Base-by-base conservation (phyloP, 2,797 vertebrate species). In the Notolepis coatsorum region DNA sequence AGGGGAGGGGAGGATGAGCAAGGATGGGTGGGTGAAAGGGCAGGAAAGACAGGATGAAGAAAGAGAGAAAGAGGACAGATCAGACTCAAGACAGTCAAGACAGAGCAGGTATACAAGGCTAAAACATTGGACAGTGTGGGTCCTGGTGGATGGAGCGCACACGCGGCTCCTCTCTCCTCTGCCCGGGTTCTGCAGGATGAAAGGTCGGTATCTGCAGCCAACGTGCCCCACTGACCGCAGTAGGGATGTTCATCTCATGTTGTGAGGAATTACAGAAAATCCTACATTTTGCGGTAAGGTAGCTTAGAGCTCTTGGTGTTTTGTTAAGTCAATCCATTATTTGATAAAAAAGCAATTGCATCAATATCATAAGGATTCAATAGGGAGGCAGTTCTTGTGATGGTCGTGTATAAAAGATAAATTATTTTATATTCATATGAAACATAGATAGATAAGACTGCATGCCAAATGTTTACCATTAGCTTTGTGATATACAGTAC, bases 11-110 rank as follows among this genome's bases (percentile, higher is more conserved):
- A 41, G 64, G 75, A 81, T 74, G 64, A 79, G 77, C 68, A 74
- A 49, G 83, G 67, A 73, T 70, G 77, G 75, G 67, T 30, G 37
- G 60, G 74, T 60, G 65, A 63, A n/a, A 80, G 78, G 79, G 75
- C 58, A 81, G 75, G 77, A 76, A 87, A 86, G 87, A 91, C 82
- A 92, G 76, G 81, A 90, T 84, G 90, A 90, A 88, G 84, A 89
- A 86, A 91, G 64, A 92, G 70, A 87, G n/a, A n/a, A n/a, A 86
- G 87, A 87, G 80, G 81, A 75, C 62, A 69, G 69, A 89, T 93
- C 91, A 94, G 90, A 91, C 79, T 87, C 63, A 77, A 20, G 73
- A 66, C 53, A 85, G 73, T 77, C n/a, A 74, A 79, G 71, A 59
- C 35, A 64, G 71, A 74, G 71, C 49, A 74, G 65, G 58, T 65